Evolutionary conservation across 1,140 invertebrate species (phyloP).

Genomic region (Helicoverpa armigera): DNA sequence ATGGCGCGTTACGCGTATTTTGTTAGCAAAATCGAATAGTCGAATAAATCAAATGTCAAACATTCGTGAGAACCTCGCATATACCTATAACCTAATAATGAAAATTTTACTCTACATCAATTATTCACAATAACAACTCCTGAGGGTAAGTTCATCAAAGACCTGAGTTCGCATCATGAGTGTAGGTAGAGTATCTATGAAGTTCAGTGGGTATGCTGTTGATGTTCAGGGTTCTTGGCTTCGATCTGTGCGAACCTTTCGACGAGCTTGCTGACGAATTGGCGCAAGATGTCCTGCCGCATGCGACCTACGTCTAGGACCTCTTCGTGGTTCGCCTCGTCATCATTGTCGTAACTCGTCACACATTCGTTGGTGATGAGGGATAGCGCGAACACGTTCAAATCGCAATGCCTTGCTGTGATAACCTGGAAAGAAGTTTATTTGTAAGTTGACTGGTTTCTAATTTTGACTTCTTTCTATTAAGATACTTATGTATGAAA

Average conservation of each 20-base stretch:
- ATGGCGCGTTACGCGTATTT: no score
- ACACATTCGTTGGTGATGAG: constrained; percentile 97
- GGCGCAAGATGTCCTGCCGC: constrained; percentile 89
- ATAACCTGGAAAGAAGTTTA: constrained; percentile 89
- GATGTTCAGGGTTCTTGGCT: constrained; percentile 44
- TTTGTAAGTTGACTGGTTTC: background rate
- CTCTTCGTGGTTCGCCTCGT: constrained; percentile 95
- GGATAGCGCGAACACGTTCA: constrained; percentile 96
- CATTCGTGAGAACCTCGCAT: background rate
- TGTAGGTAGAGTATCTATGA: constrained; percentile 15
- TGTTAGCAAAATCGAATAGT: no score
- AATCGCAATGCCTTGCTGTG: constrained; percentile 95
- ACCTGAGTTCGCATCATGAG: background rate
- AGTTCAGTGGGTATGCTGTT: background rate
- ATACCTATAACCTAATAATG: no score
- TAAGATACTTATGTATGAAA: no score
- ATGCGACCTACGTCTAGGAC: constrained; percentile 93
- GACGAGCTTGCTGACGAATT: constrained; percentile 89
- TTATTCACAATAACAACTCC: background rate
- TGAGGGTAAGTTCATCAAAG: background rate
- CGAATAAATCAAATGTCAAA: no score
- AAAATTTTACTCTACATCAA: background rate
- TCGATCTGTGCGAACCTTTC: constrained; percentile 66
- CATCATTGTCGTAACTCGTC: constrained; percentile 92
- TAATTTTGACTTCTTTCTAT: background rate